Evolutionary conservation across 2,888 invertebrate species (phyloP).

Genomic region (Andricus quercusramuli): DNA sequence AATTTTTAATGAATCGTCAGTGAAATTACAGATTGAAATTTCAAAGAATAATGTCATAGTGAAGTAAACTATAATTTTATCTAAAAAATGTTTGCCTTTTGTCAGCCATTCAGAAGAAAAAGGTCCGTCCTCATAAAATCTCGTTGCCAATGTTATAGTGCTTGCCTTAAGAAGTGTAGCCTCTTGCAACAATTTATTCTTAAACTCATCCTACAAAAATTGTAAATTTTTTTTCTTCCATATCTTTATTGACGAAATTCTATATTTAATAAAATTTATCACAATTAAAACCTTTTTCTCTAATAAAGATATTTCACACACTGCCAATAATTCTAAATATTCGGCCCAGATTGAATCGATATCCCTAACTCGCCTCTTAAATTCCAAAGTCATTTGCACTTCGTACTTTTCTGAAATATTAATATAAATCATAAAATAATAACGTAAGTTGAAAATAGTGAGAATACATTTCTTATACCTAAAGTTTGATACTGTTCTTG

Average conservation of each 20-base stretch:
- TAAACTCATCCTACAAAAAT: conserved; percentile 82
- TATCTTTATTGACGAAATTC: background rate
- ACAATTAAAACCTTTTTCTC: conserved; percentile 82
- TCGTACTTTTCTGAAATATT: conserved; percentile 83
- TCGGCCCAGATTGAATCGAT: conserved; percentile 85
- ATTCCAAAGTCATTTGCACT: conserved; percentile 84
- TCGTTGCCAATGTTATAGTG: conserved; percentile 84
- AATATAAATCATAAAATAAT: background rate
- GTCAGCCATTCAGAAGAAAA: conserved; percentile 81
- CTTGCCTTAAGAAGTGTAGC: conserved; percentile 87
- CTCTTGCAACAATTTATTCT: conserved; percentile 85
- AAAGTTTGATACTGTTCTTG: conserved; percentile 87
- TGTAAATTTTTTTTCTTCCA: conserved; percentile 33
- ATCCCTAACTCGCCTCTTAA: conserved; percentile 81
- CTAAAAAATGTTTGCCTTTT: conserved; percentile 57
- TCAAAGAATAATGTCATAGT: background rate
- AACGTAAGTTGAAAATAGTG: background rate
- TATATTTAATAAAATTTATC: background rate
- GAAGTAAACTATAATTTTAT: background rate
- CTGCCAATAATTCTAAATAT: conserved; percentile 85
- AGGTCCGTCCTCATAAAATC: conserved; percentile 86
- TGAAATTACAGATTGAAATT: background rate
- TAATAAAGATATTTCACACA: conserved; percentile 87
- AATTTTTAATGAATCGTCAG: no score
- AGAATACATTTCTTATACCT: conserved; percentile 76